These are phyloP conservation scores for Phrynocephalus versicolor DNA, from an alignment of 2,113 vertebrate species.

Conservation along the genomic window DNA sequence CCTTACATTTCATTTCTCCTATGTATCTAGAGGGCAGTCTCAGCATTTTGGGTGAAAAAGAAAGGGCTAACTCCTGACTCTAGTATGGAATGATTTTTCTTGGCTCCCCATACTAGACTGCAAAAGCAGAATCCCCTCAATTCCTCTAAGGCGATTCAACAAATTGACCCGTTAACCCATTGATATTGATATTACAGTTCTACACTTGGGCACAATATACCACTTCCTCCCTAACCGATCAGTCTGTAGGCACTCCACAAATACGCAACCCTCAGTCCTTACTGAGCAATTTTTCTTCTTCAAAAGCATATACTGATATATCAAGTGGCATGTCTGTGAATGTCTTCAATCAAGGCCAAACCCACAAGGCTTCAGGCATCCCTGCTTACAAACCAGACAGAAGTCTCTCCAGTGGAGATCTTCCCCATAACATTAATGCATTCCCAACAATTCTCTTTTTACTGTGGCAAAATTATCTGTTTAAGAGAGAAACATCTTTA, in stretches of 20 bases:
- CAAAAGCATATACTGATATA: background rate
- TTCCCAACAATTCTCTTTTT: background rate
- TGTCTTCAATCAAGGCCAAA: background rate
- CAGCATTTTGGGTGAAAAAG: background rate
- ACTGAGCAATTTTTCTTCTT: background rate
- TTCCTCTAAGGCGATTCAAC: background rate
- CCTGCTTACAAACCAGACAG: background rate
- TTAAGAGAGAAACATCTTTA: too few relatives aligned
- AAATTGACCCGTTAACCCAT: background rate
- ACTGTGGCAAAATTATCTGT: too few relatives aligned
- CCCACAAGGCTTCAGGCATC: background rate
- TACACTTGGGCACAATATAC: background rate
- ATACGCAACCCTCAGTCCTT: background rate
- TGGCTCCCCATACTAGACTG: background rate
- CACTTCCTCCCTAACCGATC: background rate
- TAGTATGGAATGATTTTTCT: background rate
- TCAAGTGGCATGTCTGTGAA: too few relatives aligned
- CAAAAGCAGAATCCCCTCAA: background rate
- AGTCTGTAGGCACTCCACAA: background rate
- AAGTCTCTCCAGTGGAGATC: background rate
- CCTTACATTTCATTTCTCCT: background rate
- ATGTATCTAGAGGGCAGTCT: background rate
- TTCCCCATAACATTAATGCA: background rate
- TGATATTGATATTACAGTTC: background rate
- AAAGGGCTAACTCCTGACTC: background rate